Evolutionary conservation across 2,888 invertebrate species (phyloP).

Genomic region (Tenthredo amoena): DNA sequence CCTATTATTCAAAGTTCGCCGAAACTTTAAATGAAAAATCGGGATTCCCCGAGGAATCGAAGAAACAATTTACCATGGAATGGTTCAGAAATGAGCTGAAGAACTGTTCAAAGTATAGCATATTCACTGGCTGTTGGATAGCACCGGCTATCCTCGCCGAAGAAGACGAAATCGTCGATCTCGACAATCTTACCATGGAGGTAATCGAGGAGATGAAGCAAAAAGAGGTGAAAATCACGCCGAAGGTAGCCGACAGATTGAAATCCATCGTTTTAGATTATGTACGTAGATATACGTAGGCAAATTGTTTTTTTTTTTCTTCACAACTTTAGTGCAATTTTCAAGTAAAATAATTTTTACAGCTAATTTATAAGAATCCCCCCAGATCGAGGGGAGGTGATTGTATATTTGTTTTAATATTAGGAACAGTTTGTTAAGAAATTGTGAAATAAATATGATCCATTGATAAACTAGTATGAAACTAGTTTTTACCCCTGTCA

Average conservation of each 20-base stretch:
- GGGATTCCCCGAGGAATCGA: conserved; percentile 53
- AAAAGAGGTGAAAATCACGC: conserved; percentile 38
- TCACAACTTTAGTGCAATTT: neutral
- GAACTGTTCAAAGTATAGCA: conserved; percentile 64
- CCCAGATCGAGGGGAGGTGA: neutral
- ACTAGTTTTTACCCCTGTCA: neutral
- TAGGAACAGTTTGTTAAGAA: neutral
- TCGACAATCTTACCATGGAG: conserved; percentile 56
- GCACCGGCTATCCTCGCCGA: conserved; percentile 63
- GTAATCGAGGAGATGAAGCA: conserved; percentile 36
- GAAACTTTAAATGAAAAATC: conserved; percentile 56
- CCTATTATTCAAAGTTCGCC: conserved; percentile 61
- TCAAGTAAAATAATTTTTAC: no score
- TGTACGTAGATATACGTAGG: conserved; percentile 21
- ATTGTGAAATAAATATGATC: neutral
- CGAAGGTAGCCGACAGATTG: conserved; percentile 58
- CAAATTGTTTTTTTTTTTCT: neutral
- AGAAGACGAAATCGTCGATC: conserved; percentile 55
- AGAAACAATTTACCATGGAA: conserved; percentile 58
- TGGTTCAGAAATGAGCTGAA: conserved; percentile 65
- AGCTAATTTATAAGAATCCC: no score
- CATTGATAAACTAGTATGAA: neutral
- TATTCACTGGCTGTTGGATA: conserved; percentile 65
- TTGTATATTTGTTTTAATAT: neutral
- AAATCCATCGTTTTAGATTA: conserved; percentile 60